Conservation (phyloP, 2,888 invertebrate genomes). For the Drosophila atripex region DNA sequence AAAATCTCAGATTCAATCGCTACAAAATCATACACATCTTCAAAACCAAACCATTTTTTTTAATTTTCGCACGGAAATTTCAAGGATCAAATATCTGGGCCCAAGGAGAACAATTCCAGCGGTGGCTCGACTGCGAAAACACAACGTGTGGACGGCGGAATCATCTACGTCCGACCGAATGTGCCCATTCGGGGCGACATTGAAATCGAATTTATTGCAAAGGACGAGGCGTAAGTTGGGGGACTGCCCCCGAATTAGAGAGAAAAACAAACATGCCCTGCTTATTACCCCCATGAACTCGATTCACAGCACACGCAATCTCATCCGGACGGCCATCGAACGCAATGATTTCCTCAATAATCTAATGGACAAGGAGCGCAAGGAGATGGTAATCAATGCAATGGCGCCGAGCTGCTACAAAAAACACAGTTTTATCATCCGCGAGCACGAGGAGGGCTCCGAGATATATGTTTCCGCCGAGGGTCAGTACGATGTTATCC, state of each 20-base stretch:
- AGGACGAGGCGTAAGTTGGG: slow-evolving; percentile 85
- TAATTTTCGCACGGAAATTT: slow-evolving; percentile 39
- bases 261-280: slow-evolving; percentile 37
- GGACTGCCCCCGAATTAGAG: slow-evolving; percentile 17
- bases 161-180: slow-evolving; percentile 85
- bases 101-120: slow-evolving; percentile 50
- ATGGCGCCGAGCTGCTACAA: slow-evolving; percentile 90
- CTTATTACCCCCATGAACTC: slow-evolving; percentile 32
- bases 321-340: slow-evolving; percentile 89
- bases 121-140: slow-evolving; percentile 53
- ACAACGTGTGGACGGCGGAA: slow-evolving; percentile 84
- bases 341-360: slow-evolving; percentile 93
- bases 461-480: slow-evolving; percentile 94
- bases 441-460: slow-evolving; percentile 92
- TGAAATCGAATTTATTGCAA: slow-evolving; percentile 86
- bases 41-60: slow-evolving; percentile 21
- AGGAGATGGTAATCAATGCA: slow-evolving; percentile 91
- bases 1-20: slow-evolving; percentile 21
- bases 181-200: slow-evolving; percentile 83
- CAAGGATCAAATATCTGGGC: slow-evolving; percentile 64
- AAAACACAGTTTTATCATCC: slow-evolving; percentile 89
- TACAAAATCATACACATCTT: slow-evolving; percentile 48
- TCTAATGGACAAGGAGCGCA: slow-evolving; percentile 89
- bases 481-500: slow-evolving; percentile 93
- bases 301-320: slow-evolving; percentile 85